Percentiles rank a stretch among this genome's conserved stretches.
Conservation (phyloP, 2,797 vertebrate species). For the Pantherophis vulpinus region DNA sequence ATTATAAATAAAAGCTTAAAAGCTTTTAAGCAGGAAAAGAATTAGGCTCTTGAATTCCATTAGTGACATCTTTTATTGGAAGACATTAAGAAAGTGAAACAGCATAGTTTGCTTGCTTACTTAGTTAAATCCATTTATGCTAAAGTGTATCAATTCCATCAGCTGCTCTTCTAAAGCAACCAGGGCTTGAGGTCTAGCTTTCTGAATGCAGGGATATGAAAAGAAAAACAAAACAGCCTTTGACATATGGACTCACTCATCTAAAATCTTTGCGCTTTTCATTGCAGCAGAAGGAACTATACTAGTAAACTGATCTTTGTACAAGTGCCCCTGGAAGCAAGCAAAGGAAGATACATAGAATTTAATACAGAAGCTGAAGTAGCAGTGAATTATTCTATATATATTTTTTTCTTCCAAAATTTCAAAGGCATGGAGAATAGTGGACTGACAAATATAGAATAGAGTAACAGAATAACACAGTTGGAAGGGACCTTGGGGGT, state of each 20-base stretch:
- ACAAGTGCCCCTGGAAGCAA: not conserved
- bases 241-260: not conserved
- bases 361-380: not conserved
- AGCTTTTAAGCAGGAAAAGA: constrained; percentile 51
- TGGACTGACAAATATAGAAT: not conserved
- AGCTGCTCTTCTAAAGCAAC: constrained; percentile 16
- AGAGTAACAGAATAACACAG: not conserved
- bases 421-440: not conserved
- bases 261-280: not conserved
- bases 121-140: constrained; percentile 50
- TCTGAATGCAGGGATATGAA: not conserved
- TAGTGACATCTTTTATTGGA: constrained; percentile 53
- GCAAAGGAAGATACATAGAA: not conserved
- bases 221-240: not conserved
- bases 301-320: not conserved
- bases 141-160: constrained; percentile 43
- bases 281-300: not conserved
- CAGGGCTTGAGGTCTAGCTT: not conserved
- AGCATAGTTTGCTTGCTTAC: constrained; percentile 30
- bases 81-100: constrained; percentile 49
- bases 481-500: not conserved
- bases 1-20: constrained; percentile 61
- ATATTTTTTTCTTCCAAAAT: not conserved
- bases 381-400: not conserved
- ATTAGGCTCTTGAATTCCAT: constrained; percentile 56